Base-by-base conservation (phyloP, 35 echinoderm and acorn worm genomes). In the Lytechinus pictus region DNA sequence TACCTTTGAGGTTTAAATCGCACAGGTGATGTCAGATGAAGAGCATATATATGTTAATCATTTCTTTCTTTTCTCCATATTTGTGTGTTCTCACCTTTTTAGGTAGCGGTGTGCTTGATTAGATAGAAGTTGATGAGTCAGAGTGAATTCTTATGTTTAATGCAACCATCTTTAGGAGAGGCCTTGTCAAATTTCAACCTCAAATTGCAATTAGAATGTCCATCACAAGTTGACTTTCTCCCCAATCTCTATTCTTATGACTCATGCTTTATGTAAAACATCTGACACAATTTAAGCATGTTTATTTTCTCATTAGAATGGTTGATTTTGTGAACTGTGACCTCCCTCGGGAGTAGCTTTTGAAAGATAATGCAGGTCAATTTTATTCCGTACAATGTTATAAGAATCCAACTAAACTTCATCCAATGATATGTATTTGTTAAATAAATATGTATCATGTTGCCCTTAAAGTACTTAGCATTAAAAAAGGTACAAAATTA, bases 161-260 rank as follows among this genome's bases (percentile, higher is more conserved):
- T 79, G 66, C 66, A 79, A 79, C 88, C 52, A 44, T 90, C 88
- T 52, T 90, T 90, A 90, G 14, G 52, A 90, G 52, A 90, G 88
- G 88, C 88, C 52, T 90, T 90, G 88, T 90, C 88, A 90, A 90
- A 90, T 44, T 90, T 90, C 88, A 52, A 54, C 88, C 88, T 54
- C 52, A 90, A 90, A 90, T 90, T 90, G 28, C 52, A 90, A 90
- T 90, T 90, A 90, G 28, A 90, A 51, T 90, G 88, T 90, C 88
- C 16, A 21, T 90, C 88, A 90, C 27, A 51, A 54, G 29, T 90
- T 44, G 88, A 21, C 88, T 90, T 90, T 52, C 10, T 90, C 52
- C 10, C 28, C 29, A 44, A 12, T 90, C 88, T 52, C 52, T 52
- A 90, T 90, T 52, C 52, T 44, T 52, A 27, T 90, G 88, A 90